Evolutionary conservation across 2,888 invertebrate species (phyloP), one percentile per base, ranked within the genome.

Genomic region (Chymomyza amoena): DNA sequence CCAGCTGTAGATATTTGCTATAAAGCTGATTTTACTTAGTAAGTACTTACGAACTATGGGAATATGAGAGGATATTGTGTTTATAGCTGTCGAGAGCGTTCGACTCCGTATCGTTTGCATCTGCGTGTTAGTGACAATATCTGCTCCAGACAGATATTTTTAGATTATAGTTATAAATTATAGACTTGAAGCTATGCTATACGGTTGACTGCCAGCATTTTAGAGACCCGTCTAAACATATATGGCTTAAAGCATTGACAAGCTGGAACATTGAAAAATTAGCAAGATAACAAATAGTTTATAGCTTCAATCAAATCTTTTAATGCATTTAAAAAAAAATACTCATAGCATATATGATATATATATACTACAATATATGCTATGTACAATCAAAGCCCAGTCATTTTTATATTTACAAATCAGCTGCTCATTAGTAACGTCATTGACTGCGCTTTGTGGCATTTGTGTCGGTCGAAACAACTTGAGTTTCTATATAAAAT

Each of bases 381-480:
- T 67, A 69, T n/a, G 51, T 52, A 32, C 32, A 39, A 39, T 39
- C 1, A 52, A 52, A 52, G 7, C 52, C 5, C 52, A 52, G 51
- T 25, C 62, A 36, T 72, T 81, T 81, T 61, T 77, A 75, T 79
- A 77, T 79, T 75, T 69, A 36, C 64, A 72, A 84, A 77, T 81
- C 77, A 75, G 84, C 72, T 78, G 79, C 81, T 81, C 70, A 75
- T 74, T 80, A 82, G 69, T 62, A 68, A 70, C 75, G 75, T 79
- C 75, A 82, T 76, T 79, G 70, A 68, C 15, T 59, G 45, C 54
- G 66, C 20, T 71, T 69, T 64, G 65, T 50, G 72, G 62, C 32
- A 45, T 66, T 62, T 50, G 59, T 32, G 61, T 36, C 61, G 61
- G 18, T 50, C 39, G 13, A 6, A 13, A 45, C 10, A 45, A 45